A percentile compares a stretch with the other conserved stretches of the same genome.
Evolutionary conservation across 2,888 invertebrate species (phyloP).

Genomic region (Oegoconia quadripuncta): DNA sequence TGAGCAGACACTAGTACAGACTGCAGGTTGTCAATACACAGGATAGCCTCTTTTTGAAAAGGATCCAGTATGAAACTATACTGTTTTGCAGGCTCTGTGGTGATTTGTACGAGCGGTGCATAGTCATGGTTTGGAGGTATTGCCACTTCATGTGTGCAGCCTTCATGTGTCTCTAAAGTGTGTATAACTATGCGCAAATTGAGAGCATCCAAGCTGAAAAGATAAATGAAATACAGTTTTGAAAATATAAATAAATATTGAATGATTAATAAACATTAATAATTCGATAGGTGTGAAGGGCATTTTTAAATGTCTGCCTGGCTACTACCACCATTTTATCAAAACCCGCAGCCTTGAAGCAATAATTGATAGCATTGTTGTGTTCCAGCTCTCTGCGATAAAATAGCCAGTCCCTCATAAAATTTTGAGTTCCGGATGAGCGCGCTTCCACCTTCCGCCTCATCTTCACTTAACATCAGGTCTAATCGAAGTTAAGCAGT

Average conservation of each 20-base stretch:
- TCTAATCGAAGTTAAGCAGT: no score
- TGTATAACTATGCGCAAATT: slow-evolving; percentile 92
- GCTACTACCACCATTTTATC: no score
- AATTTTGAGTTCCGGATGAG: neutral
- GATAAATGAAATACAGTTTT: neutral
- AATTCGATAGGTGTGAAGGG: no score
- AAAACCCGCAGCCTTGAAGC: no score
- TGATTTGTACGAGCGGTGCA: slow-evolving; percentile 75
- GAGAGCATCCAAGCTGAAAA: slow-evolving; percentile 84
- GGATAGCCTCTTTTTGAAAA: slow-evolving; percentile 97
- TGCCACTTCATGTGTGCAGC: slow-evolving; percentile 98
- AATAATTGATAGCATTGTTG: neutral
- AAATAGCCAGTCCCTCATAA: neutral
- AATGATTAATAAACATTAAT: no score
- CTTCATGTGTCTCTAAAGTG: slow-evolving; percentile 92
- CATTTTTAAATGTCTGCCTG: no score
- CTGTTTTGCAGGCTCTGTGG: slow-evolving; percentile 89
- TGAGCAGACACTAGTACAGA: slow-evolving; percentile 99
- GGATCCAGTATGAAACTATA: slow-evolving; percentile 98
- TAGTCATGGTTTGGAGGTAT: slow-evolving; percentile 93
- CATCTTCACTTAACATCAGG: no score
- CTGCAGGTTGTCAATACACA: slow-evolving; percentile 98
- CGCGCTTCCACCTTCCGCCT: no score
- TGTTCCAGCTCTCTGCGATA: no score
- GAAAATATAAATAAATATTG: slow-evolving; percentile 1